Evolutionary conservation across 2,797 vertebrate species (phyloP), one percentile per base, ranked within the genome.

Genomic region (Galago senegalensis): DNA sequence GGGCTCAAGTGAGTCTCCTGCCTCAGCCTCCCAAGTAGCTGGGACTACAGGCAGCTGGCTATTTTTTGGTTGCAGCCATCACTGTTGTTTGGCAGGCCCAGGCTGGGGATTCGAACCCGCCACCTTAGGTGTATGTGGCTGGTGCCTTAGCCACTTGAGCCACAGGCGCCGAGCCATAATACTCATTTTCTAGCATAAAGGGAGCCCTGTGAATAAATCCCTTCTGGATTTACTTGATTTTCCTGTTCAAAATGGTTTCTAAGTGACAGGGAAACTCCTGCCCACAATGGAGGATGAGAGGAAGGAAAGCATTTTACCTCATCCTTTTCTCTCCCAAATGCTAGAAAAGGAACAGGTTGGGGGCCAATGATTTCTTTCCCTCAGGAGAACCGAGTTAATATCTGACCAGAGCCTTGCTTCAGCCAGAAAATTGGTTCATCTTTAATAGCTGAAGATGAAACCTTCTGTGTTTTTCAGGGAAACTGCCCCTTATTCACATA

Each of bases 171-270:
- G 34, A 34, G 34, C 34, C 34, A 69, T 27, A 37, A 86, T 27
- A 87, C 25, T 84, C 18, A 53, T 72, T 89, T 92, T 60, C 73
- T 63, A 77, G 60, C 6, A 49, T 65, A 77, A 85, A 72, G 34
- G 27, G 77, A 61, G n/a, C 14, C 76, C 29, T 56, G 8, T 56
- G 43, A 93, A 27, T 58, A 84, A 89, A 75, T 87, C 7, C 20
- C 56, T 73, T 69, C 65, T 84, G 86, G 46, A 79, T 75, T 95
- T 90, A 21, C 65, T 84, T 65, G 76, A 53, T 23, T 81, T 95
- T 96, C 82, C 89, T 60, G 83, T 89, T 96, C 53, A 90, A 90
- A 87, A 88, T 17, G 21, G 13, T 79, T 94, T 94, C 83, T 75
- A 53, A 69, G 21, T 40, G 17, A 25, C 75, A 17, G 2, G 23